Conservation (phyloP, 2,113 vertebrate species). For the Sturnira hondurensis region DNA sequence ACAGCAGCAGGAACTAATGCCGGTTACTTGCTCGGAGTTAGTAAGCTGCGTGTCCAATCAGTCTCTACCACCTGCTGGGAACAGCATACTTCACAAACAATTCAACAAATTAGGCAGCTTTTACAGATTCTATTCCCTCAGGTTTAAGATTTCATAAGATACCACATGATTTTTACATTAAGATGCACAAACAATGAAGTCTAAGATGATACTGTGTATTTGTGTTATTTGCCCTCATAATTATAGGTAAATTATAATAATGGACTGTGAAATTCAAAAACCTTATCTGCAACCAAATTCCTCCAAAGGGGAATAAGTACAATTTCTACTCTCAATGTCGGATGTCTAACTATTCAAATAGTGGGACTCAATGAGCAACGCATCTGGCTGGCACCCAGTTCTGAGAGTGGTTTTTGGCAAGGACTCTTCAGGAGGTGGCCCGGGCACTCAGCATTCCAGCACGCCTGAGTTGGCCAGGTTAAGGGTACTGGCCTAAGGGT, state of each 20-base stretch:
- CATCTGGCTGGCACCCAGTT: not conserved
- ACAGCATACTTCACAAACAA: conserved; percentile 62
- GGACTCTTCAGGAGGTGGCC: not conserved
- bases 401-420: not conserved
- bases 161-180: conserved; percentile 19
- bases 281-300: not conserved
- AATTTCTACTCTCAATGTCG: not conserved
- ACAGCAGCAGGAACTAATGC: conserved; percentile 60
- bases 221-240: conserved; percentile 41
- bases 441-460: not conserved
- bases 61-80: conserved; percentile 57
- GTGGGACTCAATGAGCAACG: not conserved
- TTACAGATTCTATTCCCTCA: conserved; percentile 4
- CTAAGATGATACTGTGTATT: not conserved
- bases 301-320: not conserved
- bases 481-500: not conserved
- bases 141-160: conserved; percentile 62
- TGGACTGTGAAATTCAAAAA: conserved; percentile 13
- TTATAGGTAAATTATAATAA: conserved; percentile 29
- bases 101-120: conserved; percentile 60
- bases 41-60: conserved; percentile 43
- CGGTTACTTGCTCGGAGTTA: conserved; percentile 61
- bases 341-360: not conserved
- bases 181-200: conserved; percentile 7
- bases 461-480: not conserved